phyloP scores from a whole-genome alignment of 2,888 invertebrate genomes.

The Suillia variegata region DNA sequence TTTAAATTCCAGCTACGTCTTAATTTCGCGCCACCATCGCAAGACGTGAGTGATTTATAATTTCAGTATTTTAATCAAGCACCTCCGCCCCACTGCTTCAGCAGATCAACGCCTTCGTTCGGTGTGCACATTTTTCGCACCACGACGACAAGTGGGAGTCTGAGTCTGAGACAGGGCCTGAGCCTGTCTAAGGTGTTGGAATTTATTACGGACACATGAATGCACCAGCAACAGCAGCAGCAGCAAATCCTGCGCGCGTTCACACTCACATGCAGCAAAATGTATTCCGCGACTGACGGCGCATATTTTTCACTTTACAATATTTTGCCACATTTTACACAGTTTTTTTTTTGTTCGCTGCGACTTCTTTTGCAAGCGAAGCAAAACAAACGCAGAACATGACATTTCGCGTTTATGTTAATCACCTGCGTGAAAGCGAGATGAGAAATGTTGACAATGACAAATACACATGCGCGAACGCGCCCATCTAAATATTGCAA shows the following conservation, averaged over 20 bases:
- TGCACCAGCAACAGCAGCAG: neutral
- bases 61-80: constrained; percentile 22
- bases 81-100: constrained; percentile 3
- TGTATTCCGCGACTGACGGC: constrained; percentile 26
- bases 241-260: constrained; percentile 12
- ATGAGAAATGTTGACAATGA: constrained; percentile 58
- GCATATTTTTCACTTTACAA: no score
- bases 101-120: constrained; percentile 7
- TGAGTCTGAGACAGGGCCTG: no score
- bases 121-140: neutral
- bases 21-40: neutral
- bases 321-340: neutral
- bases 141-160: constrained; percentile 14
- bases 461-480: constrained; percentile 59
- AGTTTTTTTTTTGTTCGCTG: neutral
- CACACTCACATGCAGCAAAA: constrained; percentile 21
- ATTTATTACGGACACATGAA: neutral
- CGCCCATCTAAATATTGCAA: constrained; percentile 19
- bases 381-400: constrained; percentile 23
- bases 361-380: neutral
- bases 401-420: constrained; percentile 57
- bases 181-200: constrained; percentile 16
- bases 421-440: constrained; percentile 59
- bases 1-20: neutral
- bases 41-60: constrained; percentile 30